Evolutionary conservation across 23 tunicate species (phyloP).

Genomic region (Corella eumyota): DNA sequence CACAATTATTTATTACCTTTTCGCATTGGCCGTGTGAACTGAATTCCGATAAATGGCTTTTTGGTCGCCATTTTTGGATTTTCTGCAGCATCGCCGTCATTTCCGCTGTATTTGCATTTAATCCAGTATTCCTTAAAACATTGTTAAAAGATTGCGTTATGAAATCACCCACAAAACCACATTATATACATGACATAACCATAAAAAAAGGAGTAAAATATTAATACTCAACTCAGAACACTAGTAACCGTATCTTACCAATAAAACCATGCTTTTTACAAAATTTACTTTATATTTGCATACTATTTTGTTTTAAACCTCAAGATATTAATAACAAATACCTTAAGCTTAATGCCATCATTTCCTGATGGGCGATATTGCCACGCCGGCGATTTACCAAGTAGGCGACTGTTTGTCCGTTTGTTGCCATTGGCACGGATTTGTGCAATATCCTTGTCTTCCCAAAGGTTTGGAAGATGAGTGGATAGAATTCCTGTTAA

Average conservation of each 20-base stretch:
- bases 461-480: slow-evolving; percentile 61
- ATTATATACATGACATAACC: no score
- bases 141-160: not conserved
- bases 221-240: no score
- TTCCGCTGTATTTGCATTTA: slow-evolving; percentile 72
- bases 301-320: no score
- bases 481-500: slow-evolving; percentile 65
- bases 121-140: slow-evolving; percentile 93
- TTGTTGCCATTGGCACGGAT: slow-evolving; percentile 77
- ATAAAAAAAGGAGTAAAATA: no score
- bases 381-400: slow-evolving; percentile 74
- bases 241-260: no score
- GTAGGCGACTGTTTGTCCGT: slow-evolving; percentile 29
- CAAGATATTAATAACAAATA: no score
- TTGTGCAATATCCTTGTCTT: slow-evolving; percentile 68
- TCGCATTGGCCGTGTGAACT: slow-evolving; percentile 64
- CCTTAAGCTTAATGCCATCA: slow-evolving; percentile 89
- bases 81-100: slow-evolving; percentile 52
- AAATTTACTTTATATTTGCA: no score
- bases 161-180: no score
- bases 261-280: no score
- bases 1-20: slow-evolving; percentile 58
- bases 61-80: slow-evolving; percentile 68
- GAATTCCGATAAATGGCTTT: slow-evolving; percentile 60
- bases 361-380: slow-evolving; percentile 72